Evolutionary conservation across 2,113 vertebrate species (phyloP).

Genomic region (Pelusios castaneus): DNA sequence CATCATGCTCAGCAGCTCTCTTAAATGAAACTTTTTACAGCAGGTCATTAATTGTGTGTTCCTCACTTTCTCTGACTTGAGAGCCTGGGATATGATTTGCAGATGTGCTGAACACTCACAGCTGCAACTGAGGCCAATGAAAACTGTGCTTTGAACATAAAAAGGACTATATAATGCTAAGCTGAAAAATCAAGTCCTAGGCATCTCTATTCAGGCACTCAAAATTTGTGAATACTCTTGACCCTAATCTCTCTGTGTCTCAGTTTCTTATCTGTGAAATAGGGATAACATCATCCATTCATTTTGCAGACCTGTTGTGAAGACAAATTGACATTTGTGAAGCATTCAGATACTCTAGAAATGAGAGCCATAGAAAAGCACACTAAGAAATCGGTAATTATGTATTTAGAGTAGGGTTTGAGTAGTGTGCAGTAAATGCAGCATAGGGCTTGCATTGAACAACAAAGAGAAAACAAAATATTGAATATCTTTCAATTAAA

Average conservation of each 20-base stretch:
- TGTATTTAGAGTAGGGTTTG: neutral
- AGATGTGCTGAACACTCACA: neutral
- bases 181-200: neutral
- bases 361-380: neutral
- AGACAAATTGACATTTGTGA: neutral
- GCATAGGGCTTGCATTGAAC: neutral
- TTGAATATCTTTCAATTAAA: constrained; percentile 37
- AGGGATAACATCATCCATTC: neutral
- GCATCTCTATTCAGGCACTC: neutral
- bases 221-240: neutral
- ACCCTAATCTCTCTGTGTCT: neutral
- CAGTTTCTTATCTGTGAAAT: neutral
- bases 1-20: neutral
- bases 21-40: neutral
- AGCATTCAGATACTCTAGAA: rapidly evolving
- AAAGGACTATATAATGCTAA: neutral
- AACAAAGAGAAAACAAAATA: constrained; percentile 25
- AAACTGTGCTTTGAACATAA: neutral
- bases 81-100: neutral
- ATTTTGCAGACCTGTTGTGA: neutral
- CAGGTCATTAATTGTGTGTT: neutral
- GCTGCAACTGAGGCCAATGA: neutral
- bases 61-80: constrained; percentile 7
- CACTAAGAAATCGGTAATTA: neutral
- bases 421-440: neutral